Base-by-base conservation (phyloP, 1,140 invertebrate genomes). In the Saccostrea glomerata region DNA sequence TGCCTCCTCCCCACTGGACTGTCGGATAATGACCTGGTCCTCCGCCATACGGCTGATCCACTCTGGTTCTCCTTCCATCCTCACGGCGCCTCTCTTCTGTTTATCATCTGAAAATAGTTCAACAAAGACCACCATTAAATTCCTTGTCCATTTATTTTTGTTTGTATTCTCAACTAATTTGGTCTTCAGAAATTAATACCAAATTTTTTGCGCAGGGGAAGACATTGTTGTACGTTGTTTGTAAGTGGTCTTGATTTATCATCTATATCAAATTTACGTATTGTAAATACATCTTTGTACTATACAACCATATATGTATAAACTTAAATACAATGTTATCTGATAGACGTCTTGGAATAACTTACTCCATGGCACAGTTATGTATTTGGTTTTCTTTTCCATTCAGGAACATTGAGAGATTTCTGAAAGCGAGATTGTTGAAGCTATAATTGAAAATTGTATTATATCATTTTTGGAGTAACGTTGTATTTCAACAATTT, bases 291-390 rank as follows among this genome's bases (percentile, higher is more conserved):
- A 20, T 63, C n/a, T 63, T 7, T 63, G 15, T 17, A 63, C 58
- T n/a, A 63, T 63, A 63, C 17, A 60, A 17, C 0, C 3, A 17
- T 2, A 17, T n/a, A n/a, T n/a, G n/a, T n/a, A n/a, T 3, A 17
- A 63, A 63, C 5, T 63, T 2, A 63, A 63, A 20, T n/a, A 60
- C 13, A 5, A 63, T 20, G 5, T 6, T 20, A n/a, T n/a, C n/a
- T 5, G 17, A 47, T n/a, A 63, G n/a, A 63, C 58, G 17, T 20
- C 5, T 63, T 63, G 13, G 58, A 63, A 17, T 63, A 63, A 77
- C 70, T 77, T 77, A 77, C 70, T 77, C 70, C 70, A 77, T 40
- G 70, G 70, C 4, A 77, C 70, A 36, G 70, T 77, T 25, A 77
- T 12, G 23, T 30, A 30, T 30, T 77, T 77, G 12, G 70, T 36